These are phyloP conservation scores for Lottia scabra DNA, from an alignment of 2,888 invertebrate species.

Conservation along the genomic window DNA sequence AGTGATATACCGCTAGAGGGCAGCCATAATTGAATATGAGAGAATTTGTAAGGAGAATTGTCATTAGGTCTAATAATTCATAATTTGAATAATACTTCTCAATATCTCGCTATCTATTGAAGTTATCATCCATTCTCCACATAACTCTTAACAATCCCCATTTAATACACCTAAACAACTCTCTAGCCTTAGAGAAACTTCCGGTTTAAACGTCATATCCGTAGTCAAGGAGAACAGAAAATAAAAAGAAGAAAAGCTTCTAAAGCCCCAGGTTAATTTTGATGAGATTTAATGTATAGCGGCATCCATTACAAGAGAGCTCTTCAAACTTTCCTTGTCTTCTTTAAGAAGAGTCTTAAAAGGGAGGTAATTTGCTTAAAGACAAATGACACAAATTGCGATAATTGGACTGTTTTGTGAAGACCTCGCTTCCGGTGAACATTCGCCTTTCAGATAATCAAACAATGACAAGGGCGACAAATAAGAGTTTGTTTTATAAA, in stretches of 20 bases:
- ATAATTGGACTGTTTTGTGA: background rate
- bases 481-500: background rate
- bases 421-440: background rate
- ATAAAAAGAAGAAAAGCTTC: background rate
- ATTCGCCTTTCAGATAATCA: background rate
- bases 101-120: no score
- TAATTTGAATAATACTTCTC: no score
- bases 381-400: constrained; percentile 1
- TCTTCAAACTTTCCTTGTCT: background rate
- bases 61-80: no score
- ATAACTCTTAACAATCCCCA: no score
- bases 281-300: background rate
- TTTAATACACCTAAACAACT: background rate
- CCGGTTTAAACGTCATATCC: background rate
- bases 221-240: background rate
- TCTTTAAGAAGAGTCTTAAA: background rate
- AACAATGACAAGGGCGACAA: constrained; percentile 4
- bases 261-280: background rate
- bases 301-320: background rate
- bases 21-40: no score
- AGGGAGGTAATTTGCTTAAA: constrained; percentile 1
- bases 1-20: no score
- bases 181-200: background rate
- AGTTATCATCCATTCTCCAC: no score
- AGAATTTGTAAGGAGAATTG: no score